phyloP scores from a whole-genome alignment of 2,888 invertebrate species.

The Ditula angustiorana region DNA sequence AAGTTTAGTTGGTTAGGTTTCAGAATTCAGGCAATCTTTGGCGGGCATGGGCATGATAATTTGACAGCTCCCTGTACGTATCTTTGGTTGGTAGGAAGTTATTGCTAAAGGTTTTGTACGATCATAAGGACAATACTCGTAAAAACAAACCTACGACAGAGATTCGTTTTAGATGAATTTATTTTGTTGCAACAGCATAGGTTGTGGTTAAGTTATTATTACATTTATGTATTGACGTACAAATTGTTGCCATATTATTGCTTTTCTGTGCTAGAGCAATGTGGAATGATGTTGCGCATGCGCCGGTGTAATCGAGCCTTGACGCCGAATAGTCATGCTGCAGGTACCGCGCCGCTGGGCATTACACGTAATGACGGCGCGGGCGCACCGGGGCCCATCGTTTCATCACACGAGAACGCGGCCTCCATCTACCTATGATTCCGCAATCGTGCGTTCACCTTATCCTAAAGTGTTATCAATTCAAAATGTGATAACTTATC shows the following conservation, averaged over 20 bases:
- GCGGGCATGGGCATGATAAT: no score
- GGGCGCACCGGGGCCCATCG: conserved; percentile 41
- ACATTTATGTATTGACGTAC: background rate
- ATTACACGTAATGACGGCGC: background rate
- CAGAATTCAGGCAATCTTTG: no score
- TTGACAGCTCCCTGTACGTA: no score
- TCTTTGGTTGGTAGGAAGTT: no score
- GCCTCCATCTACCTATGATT: conserved; percentile 65
- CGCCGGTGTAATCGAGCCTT: background rate
- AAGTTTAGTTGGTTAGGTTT: no score
- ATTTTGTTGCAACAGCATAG: background rate
- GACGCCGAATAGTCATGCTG: background rate
- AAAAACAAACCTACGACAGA: no score
- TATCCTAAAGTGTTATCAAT: conserved; percentile 57
- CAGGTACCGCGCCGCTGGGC: background rate
- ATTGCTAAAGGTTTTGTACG: no score
- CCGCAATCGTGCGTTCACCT: conserved; percentile 80
- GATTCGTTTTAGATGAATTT: background rate
- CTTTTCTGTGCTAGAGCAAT: background rate
- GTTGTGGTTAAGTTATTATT: background rate
- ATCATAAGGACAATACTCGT: no score
- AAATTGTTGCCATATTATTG: no score
- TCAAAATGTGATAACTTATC: no score
- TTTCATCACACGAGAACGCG: conserved; percentile 67
- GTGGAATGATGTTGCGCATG: background rate